Evolutionary conservation across 2,888 invertebrate genomes (phyloP), one percentile per base, ranked within the genome.

Genomic region (Linnaemya vulpina): DNA sequence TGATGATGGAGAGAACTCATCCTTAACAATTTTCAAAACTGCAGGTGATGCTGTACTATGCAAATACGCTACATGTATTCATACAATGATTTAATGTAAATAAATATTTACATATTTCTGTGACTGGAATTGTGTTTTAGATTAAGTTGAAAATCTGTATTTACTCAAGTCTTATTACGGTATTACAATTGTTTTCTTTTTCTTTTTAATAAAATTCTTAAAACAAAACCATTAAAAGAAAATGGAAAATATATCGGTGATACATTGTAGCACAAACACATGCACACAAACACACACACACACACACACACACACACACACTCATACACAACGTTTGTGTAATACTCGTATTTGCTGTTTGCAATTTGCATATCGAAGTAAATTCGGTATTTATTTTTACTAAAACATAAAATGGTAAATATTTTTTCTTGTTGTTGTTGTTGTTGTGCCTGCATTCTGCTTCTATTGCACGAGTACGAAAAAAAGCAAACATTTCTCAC

Each of bases 161-260:
- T 71, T 79, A 85, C 79, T 53, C 77, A 17, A 46, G 82, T 78
- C 53, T 71, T 70, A 75, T 73, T 80, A 46, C 60, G 43, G 71
- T 65, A 70, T 82, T 63, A 82, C 68, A 74, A 70, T 82, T 75
- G 81, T 75, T 78, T 84, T n/a, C n/a, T n/a, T n/a, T n/a, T n/a
- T n/a, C n/a, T n/a, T n/a, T n/a, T 74, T 9, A 43, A 43, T 63
- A 43, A 43, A 15, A 63, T 15, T 22, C 40, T 40, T 22, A 22
- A 15, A 53, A 63, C n/a, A 11, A 63, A 49, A 49, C 4, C 20
- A 8, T 51, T 46, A 51, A 51, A 74, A 35, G 8, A 63, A 63
- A 63, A 38, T 40, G 40, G 15, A n/a, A 22, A 30, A 22, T n/a
- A 13, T 25, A 20, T 22, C 55, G 8, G 15, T 30, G 17, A 58